Conservation (phyloP, 1,140 invertebrate genomes). For the Brachionus manjavacas region DNA sequence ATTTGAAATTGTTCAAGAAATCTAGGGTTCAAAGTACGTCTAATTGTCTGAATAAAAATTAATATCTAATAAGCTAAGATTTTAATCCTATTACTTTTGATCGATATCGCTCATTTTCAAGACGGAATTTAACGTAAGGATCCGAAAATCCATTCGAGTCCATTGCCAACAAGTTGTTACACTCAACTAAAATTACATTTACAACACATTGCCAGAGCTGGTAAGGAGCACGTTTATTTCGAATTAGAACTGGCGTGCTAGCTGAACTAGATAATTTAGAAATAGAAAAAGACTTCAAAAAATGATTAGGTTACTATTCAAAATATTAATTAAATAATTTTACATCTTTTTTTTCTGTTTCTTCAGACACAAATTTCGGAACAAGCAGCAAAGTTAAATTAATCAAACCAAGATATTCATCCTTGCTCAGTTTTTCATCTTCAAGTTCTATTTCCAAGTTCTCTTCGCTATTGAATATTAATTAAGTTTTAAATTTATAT, state of each 20-base stretch:
- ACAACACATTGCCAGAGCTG: conserved; percentile 92
- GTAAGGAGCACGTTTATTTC: conserved; percentile 73
- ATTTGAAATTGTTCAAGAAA: conserved; percentile 97
- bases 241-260: not conserved
- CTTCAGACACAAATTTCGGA: conserved; percentile 61
- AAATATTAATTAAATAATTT: not conserved
- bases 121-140: conserved; percentile 92
- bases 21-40: conserved; percentile 61
- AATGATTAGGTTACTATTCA: not conserved
- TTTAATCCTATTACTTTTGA: conserved; percentile 69
- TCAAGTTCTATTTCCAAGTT: conserved; percentile 66
- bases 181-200: conserved; percentile 89
- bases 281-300: conserved; percentile 45
- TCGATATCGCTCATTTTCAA: conserved; percentile 96
- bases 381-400: conserved; percentile 72
- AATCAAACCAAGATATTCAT: conserved; percentile 75
- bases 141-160: conserved; percentile 85
- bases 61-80: not conserved
- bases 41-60: conserved; percentile 11
- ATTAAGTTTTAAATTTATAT: no score
- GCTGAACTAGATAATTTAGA: conserved; percentile 49
- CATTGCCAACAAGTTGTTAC: conserved; percentile 76
- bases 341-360: not conserved
- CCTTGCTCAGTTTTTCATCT: conserved; percentile 55
- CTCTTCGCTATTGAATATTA: conserved; percentile 61